Evolutionary conservation across 2,797 vertebrate species (phyloP), one percentile per base, ranked within the genome.

Genomic region (Carduelis carduelis): DNA sequence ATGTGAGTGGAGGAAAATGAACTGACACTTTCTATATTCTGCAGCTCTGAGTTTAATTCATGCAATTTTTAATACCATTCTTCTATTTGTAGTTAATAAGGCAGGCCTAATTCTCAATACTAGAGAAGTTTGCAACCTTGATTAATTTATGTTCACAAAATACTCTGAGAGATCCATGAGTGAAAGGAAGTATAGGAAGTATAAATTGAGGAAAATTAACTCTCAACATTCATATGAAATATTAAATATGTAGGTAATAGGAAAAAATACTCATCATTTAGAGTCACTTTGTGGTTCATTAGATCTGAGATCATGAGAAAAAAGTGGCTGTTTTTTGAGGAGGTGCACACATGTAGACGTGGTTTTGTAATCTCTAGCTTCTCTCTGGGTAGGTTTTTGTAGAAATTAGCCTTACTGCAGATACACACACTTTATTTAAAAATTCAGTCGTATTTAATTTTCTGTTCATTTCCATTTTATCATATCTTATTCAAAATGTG

Each of bases 271-370:
- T 34, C 13, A 41, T 81, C 0, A 16, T 74, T 66, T 64, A 34
- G 11, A 78, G 27, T 76, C 39, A 53, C 26, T 65, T 66, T 66
- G 23, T 44, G 32, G 55, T 55, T 27, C 28, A 66, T 12, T 55
- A 26, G 6, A 12, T 35, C 34, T 72, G 28, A 84, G 28, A 72
- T 78, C 22, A 39, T 14, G 10, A 49, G 20, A 11, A 39, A 60
- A 56, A 78, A 5, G 2, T 13, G 28, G 6, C 7, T 63, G 4
- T 65, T 92, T 75, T 60, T 28, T 55, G 52, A 79, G 43, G 24
- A 82, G 24, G 7, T 34, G 4, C 28, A 52, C 22, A 20, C 7
- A 5, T 21, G 4, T 39, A 2, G 34, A 8, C 0, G 0, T 65
- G 4, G 3, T 14, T 91, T 89, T 80, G 12, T 78, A 8, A 10